Percentiles rank a stretch among this genome's conserved stretches.
phyloP scores from a whole-genome alignment of 2,888 invertebrate species.

The Hyppa rectilinea region DNA sequence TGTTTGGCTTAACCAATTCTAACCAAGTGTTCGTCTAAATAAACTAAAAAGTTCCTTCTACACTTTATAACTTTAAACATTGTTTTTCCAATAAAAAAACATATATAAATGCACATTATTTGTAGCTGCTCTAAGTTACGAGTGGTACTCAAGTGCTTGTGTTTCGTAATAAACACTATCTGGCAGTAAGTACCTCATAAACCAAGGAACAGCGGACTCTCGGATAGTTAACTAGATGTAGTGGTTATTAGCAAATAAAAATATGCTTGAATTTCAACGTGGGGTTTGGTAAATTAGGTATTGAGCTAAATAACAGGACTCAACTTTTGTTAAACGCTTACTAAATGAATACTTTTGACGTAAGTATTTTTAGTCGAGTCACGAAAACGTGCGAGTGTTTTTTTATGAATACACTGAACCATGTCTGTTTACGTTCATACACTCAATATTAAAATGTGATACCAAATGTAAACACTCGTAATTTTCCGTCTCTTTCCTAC shows the following conservation, averaged over 20 bases:
- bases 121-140: constrained; percentile 20
- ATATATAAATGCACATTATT: constrained; percentile 8
- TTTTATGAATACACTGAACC: constrained; percentile 17
- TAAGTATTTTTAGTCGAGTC: background rate
- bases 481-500: constrained; percentile 34
- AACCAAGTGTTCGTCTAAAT: no score
- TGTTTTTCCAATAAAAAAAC: no score
- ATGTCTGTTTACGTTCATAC: constrained; percentile 14
- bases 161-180: constrained; percentile 55
- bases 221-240: constrained; percentile 31
- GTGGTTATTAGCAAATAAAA: constrained; percentile 27
- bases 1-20: no score
- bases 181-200: constrained; percentile 48
- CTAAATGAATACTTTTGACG: background rate
- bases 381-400: background rate
- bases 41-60: no score
- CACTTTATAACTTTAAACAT: no score
- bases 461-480: constrained; percentile 21
- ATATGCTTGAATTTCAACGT: background rate
- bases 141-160: constrained; percentile 19
- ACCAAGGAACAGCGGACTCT: constrained; percentile 27
- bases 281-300: background rate
- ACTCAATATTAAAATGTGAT: constrained; percentile 21
- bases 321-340: background rate
- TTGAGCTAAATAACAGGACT: background rate